phyloP scores from a whole-genome alignment of 2,797 vertebrate species.

The Thamnophis elegans region DNA sequence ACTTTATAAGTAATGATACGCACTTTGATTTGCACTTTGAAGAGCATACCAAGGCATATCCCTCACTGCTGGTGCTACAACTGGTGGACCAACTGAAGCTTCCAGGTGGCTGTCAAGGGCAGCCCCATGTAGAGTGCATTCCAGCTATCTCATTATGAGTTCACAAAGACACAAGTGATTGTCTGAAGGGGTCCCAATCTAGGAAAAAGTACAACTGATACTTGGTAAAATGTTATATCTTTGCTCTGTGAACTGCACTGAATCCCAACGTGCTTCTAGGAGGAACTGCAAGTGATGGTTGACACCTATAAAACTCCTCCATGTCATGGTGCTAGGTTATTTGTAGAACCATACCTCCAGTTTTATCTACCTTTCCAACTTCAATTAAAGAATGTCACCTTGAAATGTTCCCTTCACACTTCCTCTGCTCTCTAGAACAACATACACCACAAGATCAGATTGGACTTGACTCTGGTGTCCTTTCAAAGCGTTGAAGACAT shows the following conservation, averaged over 20 bases:
- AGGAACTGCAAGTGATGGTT: neutral
- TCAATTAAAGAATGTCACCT: neutral
- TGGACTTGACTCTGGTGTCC: neutral
- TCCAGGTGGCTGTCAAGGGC: neutral
- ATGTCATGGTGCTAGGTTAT: neutral
- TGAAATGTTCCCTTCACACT: neutral
- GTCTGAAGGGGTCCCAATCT: neutral
- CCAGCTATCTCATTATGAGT: neutral
- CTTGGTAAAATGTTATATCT: neutral
- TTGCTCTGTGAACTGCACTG: neutral
- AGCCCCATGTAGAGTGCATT: neutral
- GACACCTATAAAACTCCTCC: neutral
- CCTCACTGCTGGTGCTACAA: neutral
- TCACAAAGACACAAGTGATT: neutral
- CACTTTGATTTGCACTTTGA: neutral
- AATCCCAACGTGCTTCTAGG: neutral
- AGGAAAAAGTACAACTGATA: neutral
- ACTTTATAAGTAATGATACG: neutral
- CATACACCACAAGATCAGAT: neutral
- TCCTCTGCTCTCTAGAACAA: neutral
- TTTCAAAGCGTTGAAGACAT: neutral
- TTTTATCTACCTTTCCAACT: neutral
- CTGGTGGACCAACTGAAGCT: neutral
- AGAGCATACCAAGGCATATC: neutral
- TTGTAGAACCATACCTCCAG: neutral